Percentiles rank a stretch among this genome's conserved stretches.
These are phyloP conservation scores for Stenchaetothrips biformis DNA, from an alignment of 2,888 invertebrate species.

Conservation along the genomic window DNA sequence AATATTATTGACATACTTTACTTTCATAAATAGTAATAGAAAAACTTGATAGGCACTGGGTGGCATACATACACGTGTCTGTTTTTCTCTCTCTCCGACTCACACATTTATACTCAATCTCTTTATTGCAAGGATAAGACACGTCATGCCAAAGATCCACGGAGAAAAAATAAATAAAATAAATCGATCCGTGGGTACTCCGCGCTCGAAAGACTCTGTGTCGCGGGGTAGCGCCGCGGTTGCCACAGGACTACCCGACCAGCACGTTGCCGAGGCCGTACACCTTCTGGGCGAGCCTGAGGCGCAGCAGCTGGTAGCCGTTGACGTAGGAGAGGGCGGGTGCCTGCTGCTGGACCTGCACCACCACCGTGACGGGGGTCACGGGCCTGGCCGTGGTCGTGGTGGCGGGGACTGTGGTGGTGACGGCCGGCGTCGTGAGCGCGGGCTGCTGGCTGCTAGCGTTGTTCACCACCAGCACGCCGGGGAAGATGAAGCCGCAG, in stretches of 20 bases:
- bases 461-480: background rate
- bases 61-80: no score
- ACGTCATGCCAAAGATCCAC: no score
- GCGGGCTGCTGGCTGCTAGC: background rate
- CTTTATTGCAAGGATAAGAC: no score
- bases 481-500: background rate
- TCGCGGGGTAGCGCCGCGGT: no score
- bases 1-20: no score
- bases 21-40: no score
- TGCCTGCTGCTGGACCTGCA: background rate
- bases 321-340: background rate
- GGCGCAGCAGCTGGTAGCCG: background rate
- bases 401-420: background rate
- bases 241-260: background rate
- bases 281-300: background rate
- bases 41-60: no score
- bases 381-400: constrained; percentile 10
- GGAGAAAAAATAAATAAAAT: no score
- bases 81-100: no score
- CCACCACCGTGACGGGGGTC: background rate
- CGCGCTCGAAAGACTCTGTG: no score
- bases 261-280: background rate
- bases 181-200: no score
- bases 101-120: no score
- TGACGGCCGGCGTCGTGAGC: background rate